A percentile compares a stretch with the other conserved stretches of the same genome.
phyloP scores from a whole-genome alignment of 2,888 invertebrate species.

The Aproaerema taeniolella region DNA sequence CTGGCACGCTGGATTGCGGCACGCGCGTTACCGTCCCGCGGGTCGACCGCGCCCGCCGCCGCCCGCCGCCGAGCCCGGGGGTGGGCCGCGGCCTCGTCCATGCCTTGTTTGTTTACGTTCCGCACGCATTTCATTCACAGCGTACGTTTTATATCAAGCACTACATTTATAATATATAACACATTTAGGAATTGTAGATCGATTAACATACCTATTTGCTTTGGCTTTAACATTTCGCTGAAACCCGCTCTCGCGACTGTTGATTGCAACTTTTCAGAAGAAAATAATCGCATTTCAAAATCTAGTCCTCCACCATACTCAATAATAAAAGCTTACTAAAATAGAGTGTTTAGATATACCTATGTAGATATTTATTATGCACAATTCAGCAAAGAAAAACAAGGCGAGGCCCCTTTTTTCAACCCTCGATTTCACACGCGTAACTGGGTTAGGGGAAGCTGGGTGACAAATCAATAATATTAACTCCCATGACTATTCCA shows the following conservation, averaged over 20 bases:
- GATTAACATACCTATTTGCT: too few relatives aligned
- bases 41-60: slow-evolving; percentile 19
- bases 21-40: slow-evolving; percentile 23
- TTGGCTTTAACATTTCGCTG: too few relatives aligned
- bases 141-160: slow-evolving; percentile 10
- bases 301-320: too few relatives aligned
- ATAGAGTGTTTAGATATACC: too few relatives aligned
- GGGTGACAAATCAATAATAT: slow-evolving; percentile 32
- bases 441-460: slow-evolving; percentile 36
- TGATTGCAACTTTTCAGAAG: too few relatives aligned
- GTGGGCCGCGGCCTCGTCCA: slow-evolving; percentile 17
- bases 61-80: slow-evolving; percentile 9
- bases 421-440: slow-evolving; percentile 19
- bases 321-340: too few relatives aligned
- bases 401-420: slow-evolving; percentile 11
- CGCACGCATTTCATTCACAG: slow-evolving; percentile 37
- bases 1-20: slow-evolving; percentile 26
- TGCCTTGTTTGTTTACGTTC: slow-evolving; percentile 42
- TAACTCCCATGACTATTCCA: slow-evolving; percentile 13
- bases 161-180: not conserved
- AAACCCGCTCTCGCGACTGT: too few relatives aligned
- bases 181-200: too few relatives aligned
- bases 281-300: too few relatives aligned
- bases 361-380: slow-evolving; percentile 10
- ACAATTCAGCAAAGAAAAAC: slow-evolving; percentile 2